Evolutionary conservation across 2,888 invertebrate genomes (phyloP).

Genomic region (Brassicogethes aeneus): DNA sequence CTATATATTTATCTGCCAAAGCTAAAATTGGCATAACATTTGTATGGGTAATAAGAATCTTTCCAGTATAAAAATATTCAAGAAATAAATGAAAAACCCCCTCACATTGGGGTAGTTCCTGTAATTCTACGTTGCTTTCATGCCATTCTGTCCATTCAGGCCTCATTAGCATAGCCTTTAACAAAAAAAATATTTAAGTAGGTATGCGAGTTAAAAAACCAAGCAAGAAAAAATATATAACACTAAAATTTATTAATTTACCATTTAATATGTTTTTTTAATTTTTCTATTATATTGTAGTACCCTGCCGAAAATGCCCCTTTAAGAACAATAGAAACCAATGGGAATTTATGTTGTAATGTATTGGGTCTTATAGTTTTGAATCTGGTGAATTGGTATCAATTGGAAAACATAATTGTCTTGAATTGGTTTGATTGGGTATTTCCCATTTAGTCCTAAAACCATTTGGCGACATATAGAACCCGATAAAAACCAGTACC

Average conservation of each 20-base stretch:
- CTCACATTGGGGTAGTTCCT: slow-evolving; percentile 78
- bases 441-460: too few relatives aligned
- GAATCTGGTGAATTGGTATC: too few relatives aligned
- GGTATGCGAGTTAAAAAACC: slow-evolving; percentile 6
- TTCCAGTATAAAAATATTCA: slow-evolving; percentile 81
- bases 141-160: slow-evolving; percentile 89
- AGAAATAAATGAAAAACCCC: slow-evolving; percentile 82
- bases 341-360: too few relatives aligned
- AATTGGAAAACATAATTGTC: too few relatives aligned
- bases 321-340: too few relatives aligned
- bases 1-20: slow-evolving; percentile 91
- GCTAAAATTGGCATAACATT: slow-evolving; percentile 82
- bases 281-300: too few relatives aligned
- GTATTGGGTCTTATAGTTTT: too few relatives aligned
- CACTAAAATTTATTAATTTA: background rate
- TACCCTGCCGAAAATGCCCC: background rate
- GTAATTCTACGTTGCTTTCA: slow-evolving; percentile 72
- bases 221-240: background rate
- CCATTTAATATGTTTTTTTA: too few relatives aligned
- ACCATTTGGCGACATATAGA: too few relatives aligned
- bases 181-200: slow-evolving; percentile 21
- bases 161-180: slow-evolving; percentile 87
- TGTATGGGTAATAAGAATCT: slow-evolving; percentile 73
- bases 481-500: too few relatives aligned
- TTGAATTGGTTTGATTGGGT: too few relatives aligned